phyloP scores from a whole-genome alignment of 2,888 invertebrate species.

The Mimas tiliae region DNA sequence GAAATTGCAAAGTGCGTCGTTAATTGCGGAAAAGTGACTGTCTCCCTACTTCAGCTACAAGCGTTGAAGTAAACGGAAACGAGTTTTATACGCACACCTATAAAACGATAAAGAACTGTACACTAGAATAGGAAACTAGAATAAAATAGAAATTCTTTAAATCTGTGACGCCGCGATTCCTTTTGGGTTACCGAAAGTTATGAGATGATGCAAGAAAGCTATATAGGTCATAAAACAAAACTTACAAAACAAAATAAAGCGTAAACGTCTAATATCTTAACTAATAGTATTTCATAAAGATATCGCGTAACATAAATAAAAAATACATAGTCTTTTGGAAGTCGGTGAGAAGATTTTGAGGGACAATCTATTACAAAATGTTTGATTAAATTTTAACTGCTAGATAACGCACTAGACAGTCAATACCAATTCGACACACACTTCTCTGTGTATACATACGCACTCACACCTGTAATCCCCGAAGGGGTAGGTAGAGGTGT shows the following conservation, averaged over 20 bases:
- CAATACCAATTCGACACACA: too few relatives aligned
- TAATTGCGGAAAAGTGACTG: conserved; percentile 8
- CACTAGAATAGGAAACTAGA: conserved; percentile 49
- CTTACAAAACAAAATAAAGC: neutral
- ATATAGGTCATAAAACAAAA: neutral
- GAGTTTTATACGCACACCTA: conserved; percentile 43
- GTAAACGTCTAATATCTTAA: too few relatives aligned
- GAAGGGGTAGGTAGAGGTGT: too few relatives aligned
- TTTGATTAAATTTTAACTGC: too few relatives aligned
- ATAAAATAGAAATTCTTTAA: conserved; percentile 43
- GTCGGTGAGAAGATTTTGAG: too few relatives aligned
- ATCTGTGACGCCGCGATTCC: neutral
- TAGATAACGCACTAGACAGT: too few relatives aligned
- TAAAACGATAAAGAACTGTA: conserved; percentile 50
- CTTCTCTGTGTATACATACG: too few relatives aligned
- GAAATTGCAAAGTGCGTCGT: conserved; percentile 6
- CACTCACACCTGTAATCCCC: too few relatives aligned
- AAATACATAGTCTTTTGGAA: too few relatives aligned
- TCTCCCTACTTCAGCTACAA: conserved; percentile 18
- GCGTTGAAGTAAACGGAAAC: conserved; percentile 43
- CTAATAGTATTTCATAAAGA: too few relatives aligned
- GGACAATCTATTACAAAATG: too few relatives aligned
- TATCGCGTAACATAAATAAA: too few relatives aligned
- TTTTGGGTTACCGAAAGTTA: neutral
- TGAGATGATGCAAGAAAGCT: neutral